Conservation (phyloP, 2,797 vertebrate species). For the Tauraco hartlaubi region DNA sequence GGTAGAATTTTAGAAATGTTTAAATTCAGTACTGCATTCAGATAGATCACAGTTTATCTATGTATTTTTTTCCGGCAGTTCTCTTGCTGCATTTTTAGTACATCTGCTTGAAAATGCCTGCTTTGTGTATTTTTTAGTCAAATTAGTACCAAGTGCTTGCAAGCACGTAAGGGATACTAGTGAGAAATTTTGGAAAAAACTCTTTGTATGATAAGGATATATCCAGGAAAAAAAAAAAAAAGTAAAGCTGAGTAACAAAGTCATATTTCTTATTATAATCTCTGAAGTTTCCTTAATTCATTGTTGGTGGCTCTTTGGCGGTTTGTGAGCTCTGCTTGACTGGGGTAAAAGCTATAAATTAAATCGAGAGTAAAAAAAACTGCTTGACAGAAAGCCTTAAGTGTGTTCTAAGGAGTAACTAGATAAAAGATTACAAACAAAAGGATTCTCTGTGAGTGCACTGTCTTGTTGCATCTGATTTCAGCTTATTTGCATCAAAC, state of each 20-base stretch:
- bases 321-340: not conserved
- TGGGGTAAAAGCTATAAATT: not conserved
- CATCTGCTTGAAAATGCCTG: not conserved
- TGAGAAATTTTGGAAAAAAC: not conserved
- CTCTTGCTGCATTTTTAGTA: not conserved
- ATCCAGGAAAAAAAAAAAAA: not conserved
- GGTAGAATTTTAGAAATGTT: not conserved
- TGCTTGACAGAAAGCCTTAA: not conserved
- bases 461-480: not conserved
- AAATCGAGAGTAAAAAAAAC: not conserved
- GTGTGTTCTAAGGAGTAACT: not conserved
- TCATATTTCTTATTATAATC: not conserved
- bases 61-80: not conserved
- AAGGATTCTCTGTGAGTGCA: not conserved
- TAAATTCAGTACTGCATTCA: not conserved
- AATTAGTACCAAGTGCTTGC: not conserved
- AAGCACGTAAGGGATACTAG: not conserved
- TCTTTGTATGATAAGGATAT: not conserved
- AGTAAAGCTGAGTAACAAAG: not conserved
- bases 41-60: not conserved
- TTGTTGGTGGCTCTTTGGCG: not conserved
- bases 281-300: not conserved
- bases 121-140: not conserved
- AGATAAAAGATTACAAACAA: not conserved
- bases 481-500: not conserved